phyloP scores from a whole-genome alignment of 1,140 invertebrate species.

The Cyrtorhinus lividipennis region DNA sequence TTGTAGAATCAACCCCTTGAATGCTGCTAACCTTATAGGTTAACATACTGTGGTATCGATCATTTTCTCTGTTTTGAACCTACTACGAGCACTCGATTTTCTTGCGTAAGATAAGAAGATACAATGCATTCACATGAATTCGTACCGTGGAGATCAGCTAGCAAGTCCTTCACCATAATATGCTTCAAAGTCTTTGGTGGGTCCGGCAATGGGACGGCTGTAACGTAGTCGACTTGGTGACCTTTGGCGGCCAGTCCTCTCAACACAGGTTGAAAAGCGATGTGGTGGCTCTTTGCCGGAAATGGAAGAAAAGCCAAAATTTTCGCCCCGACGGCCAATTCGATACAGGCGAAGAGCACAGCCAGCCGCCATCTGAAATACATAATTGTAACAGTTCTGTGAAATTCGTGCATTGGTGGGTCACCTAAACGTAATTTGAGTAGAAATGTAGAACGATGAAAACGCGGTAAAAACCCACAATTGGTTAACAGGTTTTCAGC shows the following conservation, averaged over 20 bases:
- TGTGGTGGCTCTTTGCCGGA: slow-evolving; percentile 26
- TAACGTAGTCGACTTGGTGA: slow-evolving; percentile 27
- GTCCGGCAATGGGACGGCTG: slow-evolving; percentile 2
- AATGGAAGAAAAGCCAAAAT: slow-evolving; percentile 26
- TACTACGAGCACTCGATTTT: too few species aligned
- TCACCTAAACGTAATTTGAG: not conserved
- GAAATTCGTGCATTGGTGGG: too few species aligned
- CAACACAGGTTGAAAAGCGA: slow-evolving; percentile 26
- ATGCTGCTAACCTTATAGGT: too few species aligned
- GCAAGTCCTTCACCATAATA: not conserved
- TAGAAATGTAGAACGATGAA: not conserved
- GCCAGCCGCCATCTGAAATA: not conserved
- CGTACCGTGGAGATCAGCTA: not conserved
- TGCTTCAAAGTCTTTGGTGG: not conserved
- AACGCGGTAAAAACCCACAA: not conserved
- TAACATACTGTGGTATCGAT: too few species aligned
- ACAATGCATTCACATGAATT: too few species aligned
- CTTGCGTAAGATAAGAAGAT: too few species aligned
- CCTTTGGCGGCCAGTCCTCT: slow-evolving; percentile 26
- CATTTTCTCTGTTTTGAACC: too few species aligned
- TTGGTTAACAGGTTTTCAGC: too few species aligned
- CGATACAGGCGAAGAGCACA: not conserved
- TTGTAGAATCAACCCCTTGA: too few species aligned
- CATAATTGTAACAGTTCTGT: too few species aligned
- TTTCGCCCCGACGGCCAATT: not conserved